Conservation (phyloP, 2,797 vertebrate genomes). For the Sylvia borin region DNA sequence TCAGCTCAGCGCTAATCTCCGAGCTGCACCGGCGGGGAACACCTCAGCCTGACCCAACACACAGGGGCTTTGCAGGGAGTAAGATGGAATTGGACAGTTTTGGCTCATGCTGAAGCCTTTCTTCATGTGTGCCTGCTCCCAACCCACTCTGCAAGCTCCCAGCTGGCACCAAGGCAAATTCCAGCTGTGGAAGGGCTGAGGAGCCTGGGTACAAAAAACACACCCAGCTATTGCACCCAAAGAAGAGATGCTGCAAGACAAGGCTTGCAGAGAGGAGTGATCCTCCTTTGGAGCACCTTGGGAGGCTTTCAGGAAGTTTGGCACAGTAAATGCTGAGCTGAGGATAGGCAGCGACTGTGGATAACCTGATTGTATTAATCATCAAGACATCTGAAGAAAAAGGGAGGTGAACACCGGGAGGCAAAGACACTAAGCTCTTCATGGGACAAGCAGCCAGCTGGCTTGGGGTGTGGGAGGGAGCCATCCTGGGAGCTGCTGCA, state of each 20-base stretch:
- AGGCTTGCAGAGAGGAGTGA: conserved; percentile 30
- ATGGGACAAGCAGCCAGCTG: not conserved
- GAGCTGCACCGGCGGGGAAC: not conserved
- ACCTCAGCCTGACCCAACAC: conserved; percentile 6
- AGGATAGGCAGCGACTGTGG: not conserved
- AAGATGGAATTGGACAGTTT: not conserved
- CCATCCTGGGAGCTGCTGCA: not conserved
- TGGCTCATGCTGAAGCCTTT: not conserved
- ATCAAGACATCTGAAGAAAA: not conserved
- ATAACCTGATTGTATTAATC: not conserved
- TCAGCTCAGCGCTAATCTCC: conserved; percentile 36
- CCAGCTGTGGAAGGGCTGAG: not conserved
- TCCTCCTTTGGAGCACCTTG: conserved; percentile 11
- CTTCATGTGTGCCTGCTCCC: not conserved
- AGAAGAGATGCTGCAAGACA: conserved; percentile 29
- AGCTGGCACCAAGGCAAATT: not conserved
- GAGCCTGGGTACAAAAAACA: not conserved
- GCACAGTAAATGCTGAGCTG: not conserved
- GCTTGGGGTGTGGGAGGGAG: not conserved
- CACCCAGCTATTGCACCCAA: not conserved
- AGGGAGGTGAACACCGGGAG: not conserved
- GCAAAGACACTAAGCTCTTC: not conserved
- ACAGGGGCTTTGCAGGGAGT: not conserved
- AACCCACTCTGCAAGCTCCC: not conserved
- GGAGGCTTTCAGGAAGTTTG: conserved; percentile 7